Evolutionary conservation across 2,797 vertebrate species (phyloP).

Genomic region (Dallia pectoralis): DNA sequence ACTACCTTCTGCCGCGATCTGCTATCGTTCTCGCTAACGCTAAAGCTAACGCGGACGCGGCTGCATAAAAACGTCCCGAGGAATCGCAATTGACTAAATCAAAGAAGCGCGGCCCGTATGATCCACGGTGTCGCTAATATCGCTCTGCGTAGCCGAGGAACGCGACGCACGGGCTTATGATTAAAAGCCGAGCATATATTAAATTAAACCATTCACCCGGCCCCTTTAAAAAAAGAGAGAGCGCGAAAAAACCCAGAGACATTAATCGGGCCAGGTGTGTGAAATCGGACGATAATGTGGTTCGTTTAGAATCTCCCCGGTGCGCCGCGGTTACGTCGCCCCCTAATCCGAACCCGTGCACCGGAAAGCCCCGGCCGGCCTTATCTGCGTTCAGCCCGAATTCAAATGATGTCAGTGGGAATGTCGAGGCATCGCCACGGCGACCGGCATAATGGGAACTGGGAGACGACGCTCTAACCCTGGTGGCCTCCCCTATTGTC

Average conservation of each 20-base stretch:
- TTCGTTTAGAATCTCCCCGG: slow-evolving; percentile 53
- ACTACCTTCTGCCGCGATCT: background rate
- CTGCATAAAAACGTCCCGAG: slow-evolving; percentile 14
- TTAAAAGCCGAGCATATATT: slow-evolving; percentile 67
- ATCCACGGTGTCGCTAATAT: slow-evolving; percentile 46
- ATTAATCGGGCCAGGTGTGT: slow-evolving; percentile 64
- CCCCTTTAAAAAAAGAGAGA: slow-evolving; percentile 11
- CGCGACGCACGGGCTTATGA: slow-evolving; percentile 54
- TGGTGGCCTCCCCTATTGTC: slow-evolving; percentile 35
- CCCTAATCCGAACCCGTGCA: slow-evolving; percentile 64
- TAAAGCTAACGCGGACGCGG: background rate
- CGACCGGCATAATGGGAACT: slow-evolving; percentile 58
- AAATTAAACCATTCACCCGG: slow-evolving; percentile 60
- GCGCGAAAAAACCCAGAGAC: slow-evolving; percentile 53
- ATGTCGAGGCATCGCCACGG: slow-evolving; percentile 53
- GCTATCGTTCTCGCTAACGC: slow-evolving; percentile 8
- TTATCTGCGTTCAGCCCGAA: slow-evolving; percentile 60
- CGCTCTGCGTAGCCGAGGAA: slow-evolving; percentile 43
- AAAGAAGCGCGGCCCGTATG: slow-evolving; percentile 34
- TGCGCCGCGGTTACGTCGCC: slow-evolving; percentile 29
- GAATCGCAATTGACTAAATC: slow-evolving; percentile 36
- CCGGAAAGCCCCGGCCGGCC: slow-evolving; percentile 55
- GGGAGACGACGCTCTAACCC: slow-evolving; percentile 50
- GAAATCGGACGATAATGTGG: slow-evolving; percentile 62
- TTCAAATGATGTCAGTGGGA: slow-evolving; percentile 60